These are phyloP conservation scores for Hydropsyche betteni DNA, from an alignment of 2,888 invertebrate genomes.

Conservation along the genomic window DNA sequence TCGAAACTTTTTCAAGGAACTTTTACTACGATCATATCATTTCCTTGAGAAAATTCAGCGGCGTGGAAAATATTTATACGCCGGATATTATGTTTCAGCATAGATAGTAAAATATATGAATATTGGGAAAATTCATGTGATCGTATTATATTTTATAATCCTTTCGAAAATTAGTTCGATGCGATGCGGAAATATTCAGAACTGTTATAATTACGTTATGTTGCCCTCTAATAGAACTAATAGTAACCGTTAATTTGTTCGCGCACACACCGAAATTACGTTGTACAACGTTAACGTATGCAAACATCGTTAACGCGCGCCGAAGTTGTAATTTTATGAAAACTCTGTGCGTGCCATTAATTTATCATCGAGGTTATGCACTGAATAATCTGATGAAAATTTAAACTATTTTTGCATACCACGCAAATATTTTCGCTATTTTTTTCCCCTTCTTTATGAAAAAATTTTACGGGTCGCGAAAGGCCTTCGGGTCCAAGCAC, in stretches of 20 bases:
- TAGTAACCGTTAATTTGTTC: too few relatives aligned
- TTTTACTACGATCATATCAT: conserved; percentile 32
- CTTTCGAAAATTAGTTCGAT: not conserved
- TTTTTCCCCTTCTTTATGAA: not conserved
- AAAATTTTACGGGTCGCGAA: conserved; percentile 4
- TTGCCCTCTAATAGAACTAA: too few relatives aligned
- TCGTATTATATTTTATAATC: not conserved
- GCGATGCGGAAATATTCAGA: not conserved
- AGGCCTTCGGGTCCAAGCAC: conserved; percentile 5
- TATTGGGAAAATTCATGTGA: not conserved
- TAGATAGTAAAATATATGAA: conserved; percentile 28
- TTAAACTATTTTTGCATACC: not conserved
- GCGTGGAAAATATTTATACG: conserved; percentile 33
- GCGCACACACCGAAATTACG: too few relatives aligned
- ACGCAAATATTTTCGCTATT: not conserved
- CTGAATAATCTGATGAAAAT: not conserved
- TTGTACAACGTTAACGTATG: conserved; percentile 1
- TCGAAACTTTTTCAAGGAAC: not conserved
- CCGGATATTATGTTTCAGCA: conserved; percentile 33
- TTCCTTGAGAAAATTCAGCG: conserved; percentile 30
- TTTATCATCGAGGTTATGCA: too few relatives aligned
- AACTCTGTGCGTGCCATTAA: too few relatives aligned
- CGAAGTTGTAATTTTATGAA: too few relatives aligned
- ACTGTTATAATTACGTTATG: not conserved
- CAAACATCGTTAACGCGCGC: conserved; percentile 8